Percentiles rank a stretch among this genome's conserved stretches.
phyloP scores from a whole-genome alignment of 2,797 vertebrate genomes.

The Lithobates pipiens region DNA sequence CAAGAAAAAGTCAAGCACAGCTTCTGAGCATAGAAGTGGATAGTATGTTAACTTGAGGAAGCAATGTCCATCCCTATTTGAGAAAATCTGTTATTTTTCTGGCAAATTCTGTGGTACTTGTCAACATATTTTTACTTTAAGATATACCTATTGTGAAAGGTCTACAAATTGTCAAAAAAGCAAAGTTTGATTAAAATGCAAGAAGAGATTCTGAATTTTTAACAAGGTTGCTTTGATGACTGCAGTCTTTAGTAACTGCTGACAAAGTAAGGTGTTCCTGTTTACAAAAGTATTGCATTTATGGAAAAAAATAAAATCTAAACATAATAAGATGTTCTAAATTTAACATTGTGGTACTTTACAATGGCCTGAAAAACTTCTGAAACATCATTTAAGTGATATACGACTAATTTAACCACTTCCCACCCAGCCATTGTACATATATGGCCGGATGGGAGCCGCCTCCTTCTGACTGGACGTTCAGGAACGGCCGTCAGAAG shows the following conservation, averaged over 20 bases:
- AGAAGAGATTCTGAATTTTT: neutral
- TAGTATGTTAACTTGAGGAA: slow-evolving; percentile 75
- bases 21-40: slow-evolving; percentile 75
- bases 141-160: slow-evolving; percentile 51
- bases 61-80: slow-evolving; percentile 68
- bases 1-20: slow-evolving; percentile 77
- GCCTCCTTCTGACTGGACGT: too few relatives aligned
- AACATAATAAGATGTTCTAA: too few relatives aligned
- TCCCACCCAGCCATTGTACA: too few relatives aligned
- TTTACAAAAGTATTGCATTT: too few relatives aligned
- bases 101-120: slow-evolving; percentile 80
- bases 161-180: slow-evolving; percentile 57
- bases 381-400: too few relatives aligned
- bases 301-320: too few relatives aligned
- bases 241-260: neutral
- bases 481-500: too few relatives aligned
- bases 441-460: too few relatives aligned
- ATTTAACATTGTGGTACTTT: too few relatives aligned
- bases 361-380: too few relatives aligned
- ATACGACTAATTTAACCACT: too few relatives aligned
- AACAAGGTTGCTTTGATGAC: neutral
- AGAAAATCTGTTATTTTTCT: slow-evolving; percentile 63
- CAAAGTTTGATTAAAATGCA: neutral
- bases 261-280: too few relatives aligned
- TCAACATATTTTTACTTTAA: slow-evolving; percentile 71